Percentiles rank a stretch among this genome's conserved stretches.
Conservation (phyloP, 1,140 invertebrate genomes). For the Drosophila fuyamai region DNA sequence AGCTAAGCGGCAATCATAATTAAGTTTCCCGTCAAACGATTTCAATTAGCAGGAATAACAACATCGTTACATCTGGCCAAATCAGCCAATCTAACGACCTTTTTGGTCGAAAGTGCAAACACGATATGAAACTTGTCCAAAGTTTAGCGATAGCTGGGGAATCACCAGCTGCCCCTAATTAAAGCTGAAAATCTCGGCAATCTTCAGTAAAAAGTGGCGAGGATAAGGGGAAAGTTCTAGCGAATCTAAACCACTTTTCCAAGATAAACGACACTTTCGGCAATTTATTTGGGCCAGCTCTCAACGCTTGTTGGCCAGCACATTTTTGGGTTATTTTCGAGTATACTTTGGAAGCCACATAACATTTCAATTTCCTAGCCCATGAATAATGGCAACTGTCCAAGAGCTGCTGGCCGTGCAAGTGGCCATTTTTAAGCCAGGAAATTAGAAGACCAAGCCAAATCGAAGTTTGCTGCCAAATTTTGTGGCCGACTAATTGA, state of each 20-base stretch:
- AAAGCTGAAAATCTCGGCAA: constrained; percentile 49
- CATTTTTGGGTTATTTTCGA: constrained; percentile 29
- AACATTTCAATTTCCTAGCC: constrained; percentile 53
- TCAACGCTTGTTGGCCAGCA: constrained; percentile 20
- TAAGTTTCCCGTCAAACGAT: constrained; percentile 62
- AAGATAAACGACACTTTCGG: constrained; percentile 74
- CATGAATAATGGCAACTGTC: constrained; percentile 59
- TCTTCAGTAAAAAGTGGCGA: not conserved
- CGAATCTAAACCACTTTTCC: constrained; percentile 35
- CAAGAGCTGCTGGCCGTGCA: constrained; percentile 30
- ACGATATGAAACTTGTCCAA: constrained; percentile 64
- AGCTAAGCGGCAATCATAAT: constrained; percentile 62
- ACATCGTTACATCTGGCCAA: constrained; percentile 22
- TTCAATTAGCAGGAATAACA: constrained; percentile 71
- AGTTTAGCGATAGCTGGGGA: constrained; percentile 55
- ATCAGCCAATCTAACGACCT: constrained; percentile 18
- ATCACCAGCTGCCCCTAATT: constrained; percentile 65
- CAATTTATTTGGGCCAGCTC: constrained; percentile 56
- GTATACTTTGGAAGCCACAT: constrained; percentile 36
- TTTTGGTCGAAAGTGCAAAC: constrained; percentile 41
- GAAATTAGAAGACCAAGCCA: not conserved
- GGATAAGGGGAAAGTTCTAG: not conserved
- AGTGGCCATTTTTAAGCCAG: constrained; percentile 13
- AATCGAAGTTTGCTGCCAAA: constrained; percentile 24
- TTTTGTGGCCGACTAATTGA: constrained; percentile 63